phyloP scores from a whole-genome alignment of 2,888 invertebrate species.

The Harpalus rufipes region DNA sequence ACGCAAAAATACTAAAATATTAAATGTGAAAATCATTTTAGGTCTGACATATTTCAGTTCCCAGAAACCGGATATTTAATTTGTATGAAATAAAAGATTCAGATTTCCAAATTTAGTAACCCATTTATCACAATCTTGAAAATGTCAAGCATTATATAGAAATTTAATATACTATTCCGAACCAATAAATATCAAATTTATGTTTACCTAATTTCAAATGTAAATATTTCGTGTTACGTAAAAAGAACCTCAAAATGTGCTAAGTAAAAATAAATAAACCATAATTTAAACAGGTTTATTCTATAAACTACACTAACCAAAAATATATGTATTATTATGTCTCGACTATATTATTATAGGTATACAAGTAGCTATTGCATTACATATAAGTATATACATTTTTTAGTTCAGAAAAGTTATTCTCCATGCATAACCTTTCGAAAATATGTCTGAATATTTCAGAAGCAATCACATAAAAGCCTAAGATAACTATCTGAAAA shows the following conservation, averaged over 20 bases:
- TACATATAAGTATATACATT: too few species aligned
- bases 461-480: neutral
- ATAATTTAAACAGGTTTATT: too few species aligned
- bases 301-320: too few species aligned
- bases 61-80: slow-evolving; percentile 30
- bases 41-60: neutral
- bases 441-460: neutral
- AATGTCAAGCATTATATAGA: slow-evolving; percentile 29
- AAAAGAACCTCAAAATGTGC: neutral
- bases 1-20: slow-evolving; percentile 8
- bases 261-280: too few species aligned
- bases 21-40: slow-evolving; percentile 35
- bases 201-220: slow-evolving; percentile 13
- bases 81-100: slow-evolving; percentile 18
- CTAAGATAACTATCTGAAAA: neutral
- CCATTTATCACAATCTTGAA: slow-evolving; percentile 33
- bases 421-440: neutral
- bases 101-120: slow-evolving; percentile 15
- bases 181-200: slow-evolving; percentile 31
- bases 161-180: slow-evolving; percentile 5
- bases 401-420: too few species aligned
- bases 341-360: too few species aligned
- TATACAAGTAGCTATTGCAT: too few species aligned
- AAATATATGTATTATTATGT: too few species aligned
- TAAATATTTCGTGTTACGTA: neutral